Percentiles rank a stretch among this genome's conserved stretches.
These are phyloP conservation scores for Cephalopholis sonnerati DNA, from an alignment of 2,113 vertebrate species.

Conservation along the genomic window DNA sequence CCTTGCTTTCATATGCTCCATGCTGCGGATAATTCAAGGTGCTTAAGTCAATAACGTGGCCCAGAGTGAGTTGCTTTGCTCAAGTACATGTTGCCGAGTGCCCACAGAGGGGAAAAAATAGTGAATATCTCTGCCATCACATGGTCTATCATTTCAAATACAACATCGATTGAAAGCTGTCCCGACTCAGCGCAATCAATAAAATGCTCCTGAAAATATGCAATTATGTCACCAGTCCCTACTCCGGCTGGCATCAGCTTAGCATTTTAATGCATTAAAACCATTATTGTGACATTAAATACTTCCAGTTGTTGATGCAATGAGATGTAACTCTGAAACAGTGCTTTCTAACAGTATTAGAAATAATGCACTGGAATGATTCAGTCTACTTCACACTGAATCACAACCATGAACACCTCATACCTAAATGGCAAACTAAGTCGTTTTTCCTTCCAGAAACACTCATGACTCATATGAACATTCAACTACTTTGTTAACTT, in stretches of 20 bases:
- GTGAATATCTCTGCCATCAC: not conserved
- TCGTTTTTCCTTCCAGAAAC: not conserved
- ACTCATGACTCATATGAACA: not conserved
- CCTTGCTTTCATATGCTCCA: not conserved
- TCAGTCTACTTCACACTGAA: not conserved
- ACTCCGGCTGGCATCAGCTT: not conserved
- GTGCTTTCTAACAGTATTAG: not conserved
- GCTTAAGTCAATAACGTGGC: slow-evolving; percentile 30
- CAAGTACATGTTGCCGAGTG: not conserved
- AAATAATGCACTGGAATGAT: not conserved
- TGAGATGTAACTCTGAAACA: not conserved
- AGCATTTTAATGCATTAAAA: slow-evolving; percentile 1
- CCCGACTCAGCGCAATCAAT: slow-evolving; percentile 13
- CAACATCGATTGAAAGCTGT: slow-evolving; percentile 1
- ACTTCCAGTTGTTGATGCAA: not conserved
- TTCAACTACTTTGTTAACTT: not conserved
- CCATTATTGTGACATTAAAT: slow-evolving; percentile 5
- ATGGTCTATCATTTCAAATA: slow-evolving; percentile 23
- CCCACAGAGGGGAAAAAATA: not conserved
- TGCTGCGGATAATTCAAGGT: slow-evolving; percentile 8
- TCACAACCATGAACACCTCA: not conserved
- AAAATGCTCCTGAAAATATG: slow-evolving; percentile 20
- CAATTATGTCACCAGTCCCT: not conserved
- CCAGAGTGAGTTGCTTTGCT: slow-evolving; percentile 19
- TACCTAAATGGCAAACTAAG: not conserved